phyloP scores from a whole-genome alignment of 2,797 vertebrate genomes.

The Ciconia nigra region DNA sequence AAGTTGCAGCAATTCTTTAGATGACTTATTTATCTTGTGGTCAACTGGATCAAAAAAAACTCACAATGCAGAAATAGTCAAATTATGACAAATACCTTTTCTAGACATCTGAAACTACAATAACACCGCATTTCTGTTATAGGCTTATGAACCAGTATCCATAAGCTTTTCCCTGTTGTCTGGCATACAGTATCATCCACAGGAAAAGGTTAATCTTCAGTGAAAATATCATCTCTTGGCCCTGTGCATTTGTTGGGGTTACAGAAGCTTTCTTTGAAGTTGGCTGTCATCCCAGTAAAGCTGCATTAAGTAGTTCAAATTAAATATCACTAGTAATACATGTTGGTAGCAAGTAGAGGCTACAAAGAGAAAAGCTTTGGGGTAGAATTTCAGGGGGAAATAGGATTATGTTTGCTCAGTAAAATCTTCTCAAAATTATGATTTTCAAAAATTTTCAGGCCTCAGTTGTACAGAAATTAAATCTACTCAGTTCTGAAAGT shows the following conservation, averaged over 20 bases:
- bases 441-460: background rate
- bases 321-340: conserved; percentile 23
- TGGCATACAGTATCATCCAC: background rate
- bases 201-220: conserved; percentile 43
- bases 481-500: background rate
- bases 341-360: background rate
- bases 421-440: background rate
- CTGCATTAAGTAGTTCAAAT: conserved; percentile 44
- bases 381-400: background rate
- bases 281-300: conserved; percentile 24
- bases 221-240: background rate
- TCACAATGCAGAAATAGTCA: background rate
- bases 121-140: background rate
- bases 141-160: background rate
- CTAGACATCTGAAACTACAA: background rate
- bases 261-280: conserved; percentile 39
- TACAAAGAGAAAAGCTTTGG: background rate
- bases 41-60: background rate
- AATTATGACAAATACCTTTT: background rate
- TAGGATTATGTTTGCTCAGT: background rate
- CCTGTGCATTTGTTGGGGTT: background rate
- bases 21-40: background rate
- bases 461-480: background rate
- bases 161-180: background rate
- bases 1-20: background rate